Percentiles rank a stretch among this genome's conserved stretches.
Conservation (phyloP, 2,888 invertebrate species). For the Chymomyza procnemis region DNA sequence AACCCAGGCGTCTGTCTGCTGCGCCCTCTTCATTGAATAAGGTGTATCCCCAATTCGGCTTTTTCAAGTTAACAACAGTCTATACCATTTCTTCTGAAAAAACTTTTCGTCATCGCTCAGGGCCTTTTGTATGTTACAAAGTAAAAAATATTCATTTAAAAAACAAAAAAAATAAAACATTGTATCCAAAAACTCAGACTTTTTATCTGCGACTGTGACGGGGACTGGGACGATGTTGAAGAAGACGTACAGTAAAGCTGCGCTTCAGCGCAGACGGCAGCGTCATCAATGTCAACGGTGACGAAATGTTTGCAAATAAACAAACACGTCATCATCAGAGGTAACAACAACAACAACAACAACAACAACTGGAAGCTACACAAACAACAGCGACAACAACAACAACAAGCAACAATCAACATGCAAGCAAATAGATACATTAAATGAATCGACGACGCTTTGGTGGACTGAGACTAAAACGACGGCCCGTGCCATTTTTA, state of each 20-base stretch:
- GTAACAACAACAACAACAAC: constrained; percentile 26
- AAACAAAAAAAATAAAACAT: neutral
- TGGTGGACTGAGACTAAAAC: neutral
- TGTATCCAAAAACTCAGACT: neutral
- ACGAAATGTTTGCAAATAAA: constrained; percentile 63
- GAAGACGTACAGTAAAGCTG: constrained; percentile 22
- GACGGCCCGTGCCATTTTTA: neutral
- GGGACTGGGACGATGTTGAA: neutral
- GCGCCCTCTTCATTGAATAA: neutral
- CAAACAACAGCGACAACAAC: constrained; percentile 18
- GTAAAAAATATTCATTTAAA: neutral
- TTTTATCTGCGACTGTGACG: neutral
- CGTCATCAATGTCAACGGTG: constrained; percentile 59
- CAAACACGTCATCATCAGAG: constrained; percentile 37
- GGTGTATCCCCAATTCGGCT: neutral
- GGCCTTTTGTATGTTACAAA: neutral
- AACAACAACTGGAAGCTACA: constrained; percentile 9
- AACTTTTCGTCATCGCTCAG: neutral
- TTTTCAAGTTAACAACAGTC: neutral
- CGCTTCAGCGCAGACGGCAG: neutral
- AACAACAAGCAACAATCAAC: constrained; percentile 20
- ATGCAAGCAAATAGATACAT: constrained; percentile 57
- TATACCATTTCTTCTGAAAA: neutral
- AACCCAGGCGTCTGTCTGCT: too few relatives aligned
- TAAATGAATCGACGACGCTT: constrained; percentile 55